Evolutionary conservation across 1,140 invertebrate genomes (phyloP), one percentile per base, ranked within the genome.

Genomic region (Caenorhabditis brenneri): DNA sequence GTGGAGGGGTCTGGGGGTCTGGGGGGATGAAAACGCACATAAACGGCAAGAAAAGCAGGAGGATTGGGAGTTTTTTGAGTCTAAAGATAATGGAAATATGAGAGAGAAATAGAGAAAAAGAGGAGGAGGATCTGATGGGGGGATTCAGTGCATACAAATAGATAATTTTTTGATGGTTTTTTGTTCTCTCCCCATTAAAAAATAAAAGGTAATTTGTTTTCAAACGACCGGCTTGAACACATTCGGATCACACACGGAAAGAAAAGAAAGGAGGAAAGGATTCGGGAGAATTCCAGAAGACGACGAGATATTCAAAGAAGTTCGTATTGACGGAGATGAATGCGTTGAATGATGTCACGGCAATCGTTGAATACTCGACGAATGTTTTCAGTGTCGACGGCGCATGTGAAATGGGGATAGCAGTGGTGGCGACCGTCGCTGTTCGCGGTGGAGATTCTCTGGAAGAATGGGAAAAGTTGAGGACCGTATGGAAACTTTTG

Each of bases 301-400:
- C 9, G 42, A 16, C 9, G 42, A 9, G 12, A n/a, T 15, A 10
- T n/a, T 79, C 85, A 90, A 22, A 90, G 69, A 19, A 90, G 88
- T 78, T 90, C 89, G 51, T 90, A 90, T 79, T 91, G 89, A 65
- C 90, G 84, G n/a, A 90, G 84, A 93, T 99, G 97, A 96, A 99
- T 99, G 92, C 97, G 95, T 93, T 99, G 97, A 92, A 99, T 99
- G 93, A 99, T 99, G 93, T 99, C 97, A 81, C 97, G 95, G 93
- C 97, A 99, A 94, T 99, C 97, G 93, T 99, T 99, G 94, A 99
- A 99, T 92, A 99, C 97, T 92, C 97, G 94, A 91, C 97, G 96
- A 92, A 99, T 99, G 93, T 99, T 99, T 93, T 99, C 97, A 84
- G 98, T 99, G 93, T 99, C 98, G 89, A 99, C 97, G 91, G 98